Evolutionary conservation across 1,140 invertebrate genomes (phyloP).

Genomic region (Pogonus chalceus): DNA sequence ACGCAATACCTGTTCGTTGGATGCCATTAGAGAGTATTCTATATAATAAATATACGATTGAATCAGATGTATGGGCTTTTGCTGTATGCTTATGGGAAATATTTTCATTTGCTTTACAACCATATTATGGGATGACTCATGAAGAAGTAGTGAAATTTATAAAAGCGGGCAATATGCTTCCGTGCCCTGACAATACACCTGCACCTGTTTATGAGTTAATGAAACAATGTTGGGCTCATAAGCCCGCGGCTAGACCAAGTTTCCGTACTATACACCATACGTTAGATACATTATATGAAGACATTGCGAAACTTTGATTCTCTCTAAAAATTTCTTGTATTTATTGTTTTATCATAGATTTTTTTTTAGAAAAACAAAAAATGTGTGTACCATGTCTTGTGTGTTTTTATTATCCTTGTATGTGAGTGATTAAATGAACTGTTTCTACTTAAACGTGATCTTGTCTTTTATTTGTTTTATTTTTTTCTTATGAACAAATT

Average conservation of each 20-base stretch:
- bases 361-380: slow-evolving; percentile 4
- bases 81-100: slow-evolving; percentile 91
- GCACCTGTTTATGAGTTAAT: slow-evolving; percentile 85
- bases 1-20: slow-evolving; percentile 89
- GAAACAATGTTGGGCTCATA: slow-evolving; percentile 85
- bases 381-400: not conserved
- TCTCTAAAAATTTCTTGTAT: not conserved
- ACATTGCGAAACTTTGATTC: slow-evolving; percentile 2
- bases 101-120: slow-evolving; percentile 86
- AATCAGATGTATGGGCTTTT: slow-evolving; percentile 91
- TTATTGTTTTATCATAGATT: not conserved
- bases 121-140: slow-evolving; percentile 90
- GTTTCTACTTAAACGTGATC: slow-evolving; percentile 3
- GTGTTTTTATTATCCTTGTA: slow-evolving; percentile 5
- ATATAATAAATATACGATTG: slow-evolving; percentile 87
- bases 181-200: slow-evolving; percentile 82
- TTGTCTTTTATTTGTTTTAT: not conserved
- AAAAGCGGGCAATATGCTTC: slow-evolving; percentile 80
- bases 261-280: slow-evolving; percentile 67
- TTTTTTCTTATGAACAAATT: too few relatives aligned
- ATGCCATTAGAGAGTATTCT: slow-evolving; percentile 92
- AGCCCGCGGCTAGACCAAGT: slow-evolving; percentile 70
- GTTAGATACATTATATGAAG: slow-evolving; percentile 38
- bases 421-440: slow-evolving; percentile 5
- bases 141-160: slow-evolving; percentile 90